phyloP scores from a whole-genome alignment of 2,888 invertebrate species.

The Ichneumoninae sp. region DNA sequence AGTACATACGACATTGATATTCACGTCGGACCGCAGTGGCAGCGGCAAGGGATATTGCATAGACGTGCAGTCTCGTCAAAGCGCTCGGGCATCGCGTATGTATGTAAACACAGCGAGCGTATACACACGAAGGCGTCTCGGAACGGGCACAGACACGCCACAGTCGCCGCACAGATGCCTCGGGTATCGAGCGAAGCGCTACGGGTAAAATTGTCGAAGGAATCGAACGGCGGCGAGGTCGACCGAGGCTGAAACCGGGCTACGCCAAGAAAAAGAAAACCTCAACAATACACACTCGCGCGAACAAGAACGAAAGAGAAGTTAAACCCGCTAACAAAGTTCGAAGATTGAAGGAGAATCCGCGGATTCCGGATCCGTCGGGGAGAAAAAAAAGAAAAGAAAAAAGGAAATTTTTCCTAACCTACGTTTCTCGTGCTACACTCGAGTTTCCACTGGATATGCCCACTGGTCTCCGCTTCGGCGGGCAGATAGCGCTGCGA shows the following conservation, averaged over 20 bases:
- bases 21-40: slow-evolving; percentile 17
- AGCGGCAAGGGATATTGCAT: slow-evolving; percentile 24
- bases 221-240: slow-evolving; percentile 22
- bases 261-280: neutral
- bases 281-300: neutral
- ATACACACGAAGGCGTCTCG: neutral
- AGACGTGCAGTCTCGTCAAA: slow-evolving; percentile 26
- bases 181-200: slow-evolving; percentile 12
- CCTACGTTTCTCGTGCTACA: neutral
- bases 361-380: neutral
- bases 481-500: neutral
- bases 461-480: no score
- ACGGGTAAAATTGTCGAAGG: slow-evolving; percentile 17
- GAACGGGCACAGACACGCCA: neutral
- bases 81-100: slow-evolving; percentile 19
- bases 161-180: neutral
- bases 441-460: neutral
- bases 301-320: neutral
- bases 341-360: neutral
- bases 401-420: neutral
- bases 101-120: neutral
- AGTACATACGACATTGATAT: slow-evolving; percentile 18
- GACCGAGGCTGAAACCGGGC: neutral
- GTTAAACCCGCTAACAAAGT: neutral
- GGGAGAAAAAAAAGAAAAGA: neutral